Evolutionary conservation across 2,888 invertebrate genomes (phyloP).

Genomic region (Chalcosyrphus nemorum): DNA sequence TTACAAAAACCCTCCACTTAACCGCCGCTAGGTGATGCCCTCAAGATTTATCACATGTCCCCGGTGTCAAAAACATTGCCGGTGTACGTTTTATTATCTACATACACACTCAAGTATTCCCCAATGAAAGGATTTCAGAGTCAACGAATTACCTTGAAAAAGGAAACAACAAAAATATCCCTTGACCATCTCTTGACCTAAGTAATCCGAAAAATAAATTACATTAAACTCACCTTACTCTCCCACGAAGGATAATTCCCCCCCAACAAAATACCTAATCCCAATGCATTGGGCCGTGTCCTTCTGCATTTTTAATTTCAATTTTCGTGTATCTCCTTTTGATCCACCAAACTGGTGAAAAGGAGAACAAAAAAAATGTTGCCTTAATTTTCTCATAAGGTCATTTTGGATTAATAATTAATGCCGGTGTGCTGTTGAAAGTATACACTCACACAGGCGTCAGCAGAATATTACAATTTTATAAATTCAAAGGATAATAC

Average conservation of each 20-base stretch:
- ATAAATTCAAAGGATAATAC: constrained; percentile 6
- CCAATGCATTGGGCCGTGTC: constrained; percentile 15
- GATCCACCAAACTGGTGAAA: background rate
- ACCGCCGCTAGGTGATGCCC: background rate
- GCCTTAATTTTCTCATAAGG: constrained; percentile 12
- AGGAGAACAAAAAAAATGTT: background rate
- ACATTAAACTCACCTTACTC: background rate
- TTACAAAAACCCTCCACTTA: background rate
- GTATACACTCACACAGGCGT: background rate
- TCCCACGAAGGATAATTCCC: background rate
- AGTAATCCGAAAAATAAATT: constrained; percentile 21
- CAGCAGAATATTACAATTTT: constrained; percentile 5
- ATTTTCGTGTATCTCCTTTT: constrained; percentile 6
- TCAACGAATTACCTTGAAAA: background rate
- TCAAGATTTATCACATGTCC: constrained; percentile 19
- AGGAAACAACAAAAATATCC: constrained; percentile 7
- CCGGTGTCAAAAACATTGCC: constrained; percentile 1
- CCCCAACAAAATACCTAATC: constrained; percentile 4
- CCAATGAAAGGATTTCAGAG: constrained; percentile 14
- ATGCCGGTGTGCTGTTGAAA: background rate
- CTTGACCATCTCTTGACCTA: background rate
- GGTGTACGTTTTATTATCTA: constrained; percentile 4
- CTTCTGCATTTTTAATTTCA: constrained; percentile 36
- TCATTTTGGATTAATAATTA: constrained; percentile 9
- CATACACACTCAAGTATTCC: background rate